Percentiles rank a stretch among this genome's conserved stretches.
phyloP scores from a whole-genome alignment of 2,888 invertebrate genomes.

The Dicyrtomina minuta region DNA sequence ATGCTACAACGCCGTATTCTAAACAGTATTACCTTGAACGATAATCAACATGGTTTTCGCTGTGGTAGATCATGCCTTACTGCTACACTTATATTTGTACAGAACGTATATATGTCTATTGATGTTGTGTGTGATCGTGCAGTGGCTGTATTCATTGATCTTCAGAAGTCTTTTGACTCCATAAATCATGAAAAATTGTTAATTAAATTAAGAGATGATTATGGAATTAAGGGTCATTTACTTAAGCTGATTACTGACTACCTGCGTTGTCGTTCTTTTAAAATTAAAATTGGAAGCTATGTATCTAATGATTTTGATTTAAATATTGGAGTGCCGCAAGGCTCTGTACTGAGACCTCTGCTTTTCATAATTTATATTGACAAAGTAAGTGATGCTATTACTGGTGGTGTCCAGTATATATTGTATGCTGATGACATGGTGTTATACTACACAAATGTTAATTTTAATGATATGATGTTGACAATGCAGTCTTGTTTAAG shows the following conservation, averaged over 20 bases:
- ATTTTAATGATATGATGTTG: background rate
- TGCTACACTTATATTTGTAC: conserved; percentile 38
- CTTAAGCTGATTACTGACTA: conserved; percentile 20
- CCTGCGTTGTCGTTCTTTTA: conserved; percentile 7
- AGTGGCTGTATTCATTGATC: conserved; percentile 40
- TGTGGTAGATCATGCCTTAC: conserved; percentile 45
- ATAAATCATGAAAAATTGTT: conserved; percentile 45
- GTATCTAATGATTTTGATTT: conserved; percentile 16
- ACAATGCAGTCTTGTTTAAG: background rate
- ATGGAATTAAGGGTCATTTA: conserved; percentile 21
- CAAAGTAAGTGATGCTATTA: conserved; percentile 6
- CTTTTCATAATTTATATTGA: conserved; percentile 35
- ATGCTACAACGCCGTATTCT: conserved; percentile 30
- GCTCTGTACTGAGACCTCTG: conserved; percentile 28
- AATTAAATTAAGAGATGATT: conserved; percentile 38
- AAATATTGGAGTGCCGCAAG: conserved; percentile 34
- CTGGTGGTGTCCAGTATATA: conserved; percentile 2
- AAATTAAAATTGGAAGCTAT: conserved; percentile 6
- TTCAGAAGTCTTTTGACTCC: conserved; percentile 52
- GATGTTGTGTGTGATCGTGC: conserved; percentile 34
- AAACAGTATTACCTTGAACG: no score
- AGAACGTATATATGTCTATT: conserved; percentile 40
- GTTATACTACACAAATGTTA: background rate
- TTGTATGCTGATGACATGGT: conserved; percentile 38
- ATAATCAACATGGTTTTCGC: conserved; percentile 48